Evolutionary conservation across 2,113 vertebrate genomes (phyloP), one percentile per base, ranked within the genome.

Genomic region (Percina caprodes): DNA sequence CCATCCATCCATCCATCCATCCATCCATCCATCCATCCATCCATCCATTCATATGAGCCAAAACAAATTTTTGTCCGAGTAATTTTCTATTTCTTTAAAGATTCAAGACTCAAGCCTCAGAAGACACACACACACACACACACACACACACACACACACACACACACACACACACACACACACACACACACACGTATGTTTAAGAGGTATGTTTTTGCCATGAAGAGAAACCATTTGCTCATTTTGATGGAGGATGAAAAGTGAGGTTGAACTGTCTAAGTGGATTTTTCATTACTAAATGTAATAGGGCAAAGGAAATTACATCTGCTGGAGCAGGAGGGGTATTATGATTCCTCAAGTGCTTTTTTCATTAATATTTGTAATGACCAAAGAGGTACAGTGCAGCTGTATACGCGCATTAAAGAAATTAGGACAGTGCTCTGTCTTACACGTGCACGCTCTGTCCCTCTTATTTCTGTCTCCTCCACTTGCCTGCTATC

Each of bases 241-340:
- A 96, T 95, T 94, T 95, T 94, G 88, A 92, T 95, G 93, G 93
- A 93, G 96, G 96, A 95, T 96, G 96, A 95, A 94, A 87, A 95
- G 92, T 83, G 80, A 94, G 90, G 89, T 91, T 89, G 89, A 91
- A 91, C 75, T 88, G 91, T 95, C 95, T 93, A 93, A 95, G 90
- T 95, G 95, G 94, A 95, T 96, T 97, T 98, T 97, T 93, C 96
- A 99, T 97, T 98, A 97, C 89, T 86, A 94, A 94, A 95, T 94
- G 92, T 96, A 97, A 97, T 95, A 95, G 92, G 88, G 85, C 91
- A 92, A 86, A 93, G 94, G 91, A 93, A 93, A 93, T 96, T 95
- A 96, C 96, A 97, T 93, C 95, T 97, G 96, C 95, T 94, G 58
- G 65, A 74, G 89, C 86, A 80, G 82, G 62, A 86, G 33, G 71